These are phyloP conservation scores for Vanessa atalanta DNA, from an alignment of 1,140 invertebrate genomes.

Conservation along the genomic window DNA sequence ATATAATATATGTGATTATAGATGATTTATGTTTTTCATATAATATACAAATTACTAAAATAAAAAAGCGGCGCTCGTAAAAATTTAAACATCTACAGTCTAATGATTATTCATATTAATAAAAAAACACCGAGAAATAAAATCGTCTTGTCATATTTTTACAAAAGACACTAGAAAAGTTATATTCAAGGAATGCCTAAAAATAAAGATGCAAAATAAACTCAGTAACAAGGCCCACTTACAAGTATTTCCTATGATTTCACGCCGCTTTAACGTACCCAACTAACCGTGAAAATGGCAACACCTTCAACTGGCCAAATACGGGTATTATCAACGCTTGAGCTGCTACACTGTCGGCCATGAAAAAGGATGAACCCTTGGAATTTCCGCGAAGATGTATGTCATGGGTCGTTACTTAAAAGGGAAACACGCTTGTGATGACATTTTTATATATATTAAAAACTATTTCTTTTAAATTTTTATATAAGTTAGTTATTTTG, in stretches of 20 bases:
- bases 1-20: too few relatives aligned
- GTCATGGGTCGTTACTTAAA: background rate
- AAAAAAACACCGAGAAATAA: too few relatives aligned
- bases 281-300: conserved; percentile 6
- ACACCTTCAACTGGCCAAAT: conserved; percentile 11
- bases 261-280: background rate
- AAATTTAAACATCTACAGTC: too few relatives aligned
- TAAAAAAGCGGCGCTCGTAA: too few relatives aligned
- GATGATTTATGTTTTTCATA: too few relatives aligned
- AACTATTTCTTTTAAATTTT: background rate
- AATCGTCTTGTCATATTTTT: too few relatives aligned
- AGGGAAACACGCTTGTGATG: background rate
- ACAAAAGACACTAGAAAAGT: too few relatives aligned
- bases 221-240: background rate
- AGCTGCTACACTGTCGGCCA: background rate
- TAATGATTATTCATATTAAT: too few relatives aligned
- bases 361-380: background rate
- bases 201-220: background rate
- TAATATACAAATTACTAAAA: too few relatives aligned
- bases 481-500: background rate
- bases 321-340: background rate
- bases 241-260: background rate
- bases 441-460: background rate
- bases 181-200: too few relatives aligned
- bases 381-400: background rate